Evolutionary conservation across 2,888 invertebrate genomes (phyloP).

Genomic region (Acanthosepion lycidas): DNA sequence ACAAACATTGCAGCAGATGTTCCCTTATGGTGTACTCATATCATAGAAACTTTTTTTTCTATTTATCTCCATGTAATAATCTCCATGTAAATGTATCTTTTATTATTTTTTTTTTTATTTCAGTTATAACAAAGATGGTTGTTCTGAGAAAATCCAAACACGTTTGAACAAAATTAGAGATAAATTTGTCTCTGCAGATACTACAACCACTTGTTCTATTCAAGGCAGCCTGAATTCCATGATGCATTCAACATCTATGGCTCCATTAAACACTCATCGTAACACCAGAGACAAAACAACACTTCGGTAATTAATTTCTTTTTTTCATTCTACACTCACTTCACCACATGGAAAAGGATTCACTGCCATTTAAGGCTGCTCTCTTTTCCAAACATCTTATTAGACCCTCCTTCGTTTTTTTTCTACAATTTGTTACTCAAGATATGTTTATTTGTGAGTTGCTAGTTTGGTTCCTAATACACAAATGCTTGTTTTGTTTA

Average conservation of each 20-base stretch:
- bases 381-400: too few species aligned
- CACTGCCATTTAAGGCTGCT: not conserved
- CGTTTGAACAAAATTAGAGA: slow-evolving; percentile 61
- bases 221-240: not conserved
- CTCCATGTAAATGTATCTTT: not conserved
- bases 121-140: slow-evolving; percentile 59
- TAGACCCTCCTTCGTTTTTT: too few species aligned
- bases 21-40: too few species aligned
- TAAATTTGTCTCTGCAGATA: slow-evolving; percentile 58
- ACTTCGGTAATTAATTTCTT: not conserved
- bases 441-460: too few species aligned
- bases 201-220: slow-evolving; percentile 50
- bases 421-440: too few species aligned
- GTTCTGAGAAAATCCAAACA: slow-evolving; percentile 58
- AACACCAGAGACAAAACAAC: not conserved
- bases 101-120: not conserved
- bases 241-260: not conserved
- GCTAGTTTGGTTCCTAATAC: too few species aligned
- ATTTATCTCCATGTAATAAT: not conserved
- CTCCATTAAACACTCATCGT: not conserved
- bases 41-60: too few species aligned
- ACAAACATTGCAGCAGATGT: too few species aligned
- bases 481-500: too few species aligned
- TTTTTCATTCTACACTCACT: too few species aligned
- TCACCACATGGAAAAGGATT: not conserved